A percentile compares a stretch with the other conserved stretches of the same genome.
phyloP scores from a whole-genome alignment of 2,888 invertebrate species.

The Archips crataeganus region DNA sequence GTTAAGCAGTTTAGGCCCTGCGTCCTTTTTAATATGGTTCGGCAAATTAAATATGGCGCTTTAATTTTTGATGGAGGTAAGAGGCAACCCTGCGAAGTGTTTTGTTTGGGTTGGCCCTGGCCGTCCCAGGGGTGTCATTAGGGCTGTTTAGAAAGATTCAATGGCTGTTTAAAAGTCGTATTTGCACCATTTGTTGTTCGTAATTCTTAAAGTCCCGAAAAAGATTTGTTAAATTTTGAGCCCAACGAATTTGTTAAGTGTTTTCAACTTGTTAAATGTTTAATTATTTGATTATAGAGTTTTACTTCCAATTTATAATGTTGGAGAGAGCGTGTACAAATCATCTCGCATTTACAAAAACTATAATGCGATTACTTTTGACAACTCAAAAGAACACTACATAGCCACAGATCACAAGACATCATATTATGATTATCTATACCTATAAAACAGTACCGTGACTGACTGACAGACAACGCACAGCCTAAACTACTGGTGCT shows the following conservation, averaged over 20 bases:
- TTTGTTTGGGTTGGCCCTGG: constrained; percentile 26
- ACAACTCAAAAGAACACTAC: neutral
- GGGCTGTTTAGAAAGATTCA: constrained; percentile 37
- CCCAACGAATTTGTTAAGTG: neutral
- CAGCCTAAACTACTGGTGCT: too few species aligned
- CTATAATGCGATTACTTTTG: neutral
- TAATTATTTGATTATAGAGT: neutral
- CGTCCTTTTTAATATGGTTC: constrained; percentile 49
- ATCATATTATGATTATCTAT: too few species aligned
- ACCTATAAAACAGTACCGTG: too few species aligned
- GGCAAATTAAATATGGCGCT: constrained; percentile 55
- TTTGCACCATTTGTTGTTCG: constrained; percentile 37
- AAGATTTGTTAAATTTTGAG: constrained; percentile 28
- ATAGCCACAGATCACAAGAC: too few species aligned
- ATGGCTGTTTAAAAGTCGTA: constrained; percentile 39
- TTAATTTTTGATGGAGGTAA: constrained; percentile 49
- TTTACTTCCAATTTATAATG: neutral
- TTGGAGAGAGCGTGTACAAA: neutral
- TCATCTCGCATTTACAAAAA: neutral
- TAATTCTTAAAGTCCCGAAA: constrained; percentile 35
- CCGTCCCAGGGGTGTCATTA: constrained; percentile 34
- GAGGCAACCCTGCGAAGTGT: constrained; percentile 34
- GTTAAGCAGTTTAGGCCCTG: constrained; percentile 56
- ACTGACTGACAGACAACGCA: too few species aligned
- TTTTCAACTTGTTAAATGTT: constrained; percentile 14